Percentiles rank a stretch among this genome's conserved stretches.
These are phyloP conservation scores for Selenia dentaria DNA, from an alignment of 2,888 invertebrate genomes.

Conservation along the genomic window DNA sequence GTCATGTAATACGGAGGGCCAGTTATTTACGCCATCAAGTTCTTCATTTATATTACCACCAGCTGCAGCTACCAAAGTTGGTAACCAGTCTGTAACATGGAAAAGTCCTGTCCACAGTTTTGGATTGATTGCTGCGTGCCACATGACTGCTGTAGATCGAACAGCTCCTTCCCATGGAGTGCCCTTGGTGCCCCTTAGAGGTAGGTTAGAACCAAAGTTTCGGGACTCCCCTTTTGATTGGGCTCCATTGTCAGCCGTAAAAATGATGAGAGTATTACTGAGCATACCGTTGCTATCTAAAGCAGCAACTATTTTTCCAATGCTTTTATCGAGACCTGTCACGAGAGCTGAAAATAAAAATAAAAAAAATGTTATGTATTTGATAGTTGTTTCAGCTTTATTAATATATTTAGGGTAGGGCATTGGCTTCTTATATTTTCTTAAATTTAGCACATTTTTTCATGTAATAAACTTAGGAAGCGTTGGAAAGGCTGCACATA, in stretches of 20 bases:
- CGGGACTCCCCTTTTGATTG: conserved; percentile 86
- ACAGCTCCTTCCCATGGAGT: conserved; percentile 93
- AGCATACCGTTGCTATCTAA: conserved; percentile 87
- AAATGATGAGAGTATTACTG: conserved; percentile 91
- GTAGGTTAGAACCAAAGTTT: conserved; percentile 90
- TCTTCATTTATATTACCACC: conserved; percentile 47
- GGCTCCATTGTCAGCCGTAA: conserved; percentile 93
- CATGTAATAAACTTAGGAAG: too few relatives aligned
- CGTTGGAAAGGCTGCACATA: too few relatives aligned
- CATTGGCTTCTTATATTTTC: too few relatives aligned
- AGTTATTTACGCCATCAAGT: conserved; percentile 87
- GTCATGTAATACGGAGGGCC: conserved; percentile 80
- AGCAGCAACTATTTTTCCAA: conserved; percentile 89
- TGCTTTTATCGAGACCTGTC: conserved; percentile 89
- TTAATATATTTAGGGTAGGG: too few relatives aligned
- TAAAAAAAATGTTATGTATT: too few relatives aligned
- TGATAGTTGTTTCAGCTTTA: too few relatives aligned
- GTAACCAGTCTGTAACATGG: conserved; percentile 92
- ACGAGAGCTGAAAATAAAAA: conserved; percentile 78
- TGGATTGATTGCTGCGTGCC: conserved; percentile 79
- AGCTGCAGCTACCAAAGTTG: conserved; percentile 84
- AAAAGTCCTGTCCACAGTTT: conserved; percentile 81
- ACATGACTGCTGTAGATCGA: conserved; percentile 88
- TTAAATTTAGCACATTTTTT: too few relatives aligned
- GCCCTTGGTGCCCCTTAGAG: conserved; percentile 90